Base-by-base conservation (phyloP, 2,797 vertebrate genomes). In the Myotis vivesi region DNA sequence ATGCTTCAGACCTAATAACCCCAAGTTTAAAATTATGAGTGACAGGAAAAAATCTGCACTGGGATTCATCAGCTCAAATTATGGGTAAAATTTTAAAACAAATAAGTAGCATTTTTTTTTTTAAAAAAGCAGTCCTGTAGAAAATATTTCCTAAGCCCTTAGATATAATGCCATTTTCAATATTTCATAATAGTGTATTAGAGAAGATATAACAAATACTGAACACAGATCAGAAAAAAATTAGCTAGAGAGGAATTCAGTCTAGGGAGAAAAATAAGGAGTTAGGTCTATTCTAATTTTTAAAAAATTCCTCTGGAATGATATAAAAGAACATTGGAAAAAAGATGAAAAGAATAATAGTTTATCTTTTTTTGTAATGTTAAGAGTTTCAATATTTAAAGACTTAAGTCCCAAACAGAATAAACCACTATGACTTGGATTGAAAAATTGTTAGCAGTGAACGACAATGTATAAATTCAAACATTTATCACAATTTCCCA, bases 301-400 rank as follows among this genome's bases (percentile, higher is more conserved):
- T 71, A 71, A 87, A 68, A 90, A 93, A 57, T 90, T 64, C 83
- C 36, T 89, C 66, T 95, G 92, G 87, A 95, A 91, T 84, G 71
- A 91, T 91, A 95, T 62, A 82, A 94, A 92, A 96, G 76, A 82
- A 71, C n/a, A 89, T 81, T 30, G 86, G 59, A 57, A 12, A 49
- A 82, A 64, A 64, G 41, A 92, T 33, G 28, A 64, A 82, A 80
- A 86, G n/a, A 81, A 77, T 76, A 76, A 64, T 44, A 80, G 30
- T 96, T 84, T 85, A 11, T 46, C 51, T 75, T 80, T 69, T 68
- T 84, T 92, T 82, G 81, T 46, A 79, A 68, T 86, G 69, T 49
- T 92, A 62, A 53, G 30, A 11, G 30, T 38, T 96, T 96, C 36
- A 8, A 16, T 92, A 90, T 95, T 72, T 88, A 92, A 90, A 44